Conservation (phyloP, 1,140 invertebrate species). For the Octopus sinensis region DNA sequence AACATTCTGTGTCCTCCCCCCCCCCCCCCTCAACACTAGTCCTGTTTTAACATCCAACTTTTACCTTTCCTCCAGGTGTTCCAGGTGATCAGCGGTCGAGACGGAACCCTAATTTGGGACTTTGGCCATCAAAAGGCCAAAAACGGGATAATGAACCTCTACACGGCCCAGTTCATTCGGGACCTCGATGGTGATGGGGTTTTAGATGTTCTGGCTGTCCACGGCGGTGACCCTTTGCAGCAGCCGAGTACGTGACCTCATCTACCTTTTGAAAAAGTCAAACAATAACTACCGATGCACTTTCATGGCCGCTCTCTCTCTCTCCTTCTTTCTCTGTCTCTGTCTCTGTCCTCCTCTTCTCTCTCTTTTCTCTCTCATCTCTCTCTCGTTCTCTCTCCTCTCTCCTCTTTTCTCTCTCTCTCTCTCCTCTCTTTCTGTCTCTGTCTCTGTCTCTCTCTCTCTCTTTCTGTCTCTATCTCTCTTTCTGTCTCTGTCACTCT, state of each 20-base stretch:
- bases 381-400: too few relatives aligned
- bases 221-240: conserved; percentile 64
- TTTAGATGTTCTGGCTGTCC: conserved; percentile 71
- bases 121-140: conserved; percentile 55
- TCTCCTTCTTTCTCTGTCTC: too few relatives aligned
- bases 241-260: conserved; percentile 50
- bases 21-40: too few relatives aligned
- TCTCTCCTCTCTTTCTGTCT: too few relatives aligned
- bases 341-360: background rate
- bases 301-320: background rate
- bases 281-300: conserved; percentile 14
- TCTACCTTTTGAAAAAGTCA: conserved; percentile 15
- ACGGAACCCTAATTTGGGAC: conserved; percentile 70
- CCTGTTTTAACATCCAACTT: background rate
- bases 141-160: conserved; percentile 61
- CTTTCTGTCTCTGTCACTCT: too few relatives aligned
- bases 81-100: conserved; percentile 67
- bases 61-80: conserved; percentile 61
- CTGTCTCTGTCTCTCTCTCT: too few relatives aligned
- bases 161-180: conserved; percentile 69
- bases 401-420: too few relatives aligned
- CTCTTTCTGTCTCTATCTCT: too few relatives aligned
- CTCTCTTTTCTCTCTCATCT: too few relatives aligned
- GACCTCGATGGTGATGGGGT: conserved; percentile 73
- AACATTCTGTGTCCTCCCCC: too few relatives aligned